Base-by-base conservation (phyloP, 2,113 vertebrate genomes). In the Hystrix cristata region DNA sequence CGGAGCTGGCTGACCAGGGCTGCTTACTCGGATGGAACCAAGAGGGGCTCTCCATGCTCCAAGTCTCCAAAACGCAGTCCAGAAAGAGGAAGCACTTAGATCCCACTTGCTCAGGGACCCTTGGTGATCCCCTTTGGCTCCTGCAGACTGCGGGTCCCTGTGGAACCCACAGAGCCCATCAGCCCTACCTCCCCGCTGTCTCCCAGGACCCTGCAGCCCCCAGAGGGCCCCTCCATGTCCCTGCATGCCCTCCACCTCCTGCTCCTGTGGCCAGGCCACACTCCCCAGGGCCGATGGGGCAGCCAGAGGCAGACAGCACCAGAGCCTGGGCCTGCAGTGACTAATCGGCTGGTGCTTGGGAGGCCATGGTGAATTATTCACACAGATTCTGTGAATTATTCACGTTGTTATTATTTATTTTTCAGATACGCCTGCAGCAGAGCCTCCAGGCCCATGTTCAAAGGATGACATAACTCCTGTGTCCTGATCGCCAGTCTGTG, bases 331-430 rank as follows among this genome's bases (percentile, higher is more conserved):
- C 87, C 85, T 95, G 96, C 5, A 16, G 97, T 97, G 97, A 97
- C 97, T 97, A 96, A 98, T 97, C 91, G 53, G 84, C 95, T 90
- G 71, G 84, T 97, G 92, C 96, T 96, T 79, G 92, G 95, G 97
- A 98, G 96, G 96, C 95, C 87, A 43, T 90, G 95, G 98, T 98
- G 97, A 98, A 98, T 98, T 98, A 98, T 98, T 98, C 98, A 98
- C 97, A 96, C 9, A 2, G 95, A 95, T 95, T 97, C 96, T 84
- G 97, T 98, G 97, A 98, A 98, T 98, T 98, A 98, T 98, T 98
- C 98, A 98, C 95, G 74, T 97, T 97, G 98, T 98, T 98, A 97
- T 98, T 98, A 97, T 98, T 98, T 98, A 98, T 98, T 98, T 98
- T 98, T 98, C 96, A 97, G 96, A 97, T 97, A 92, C 0, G 91